These are phyloP conservation scores for Brachionus calyciflorus DNA, from an alignment of 1,140 invertebrate species.

Conservation along the genomic window DNA sequence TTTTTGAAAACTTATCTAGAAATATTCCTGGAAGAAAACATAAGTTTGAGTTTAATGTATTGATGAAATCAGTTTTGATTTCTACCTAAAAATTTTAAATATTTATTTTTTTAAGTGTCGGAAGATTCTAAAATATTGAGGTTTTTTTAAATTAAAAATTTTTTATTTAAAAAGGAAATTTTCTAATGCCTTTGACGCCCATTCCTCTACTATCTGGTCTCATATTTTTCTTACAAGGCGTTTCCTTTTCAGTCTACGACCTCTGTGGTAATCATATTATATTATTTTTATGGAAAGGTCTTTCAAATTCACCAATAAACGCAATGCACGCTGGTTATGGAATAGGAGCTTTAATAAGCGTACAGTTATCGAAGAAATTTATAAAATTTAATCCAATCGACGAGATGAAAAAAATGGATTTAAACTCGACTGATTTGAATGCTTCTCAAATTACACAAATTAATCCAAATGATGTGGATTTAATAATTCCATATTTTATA, in stretches of 20 bases:
- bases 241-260: background rate
- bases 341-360: background rate
- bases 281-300: constrained; percentile 8
- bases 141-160: too few relatives aligned
- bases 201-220: background rate
- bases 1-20: too few relatives aligned
- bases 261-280: constrained; percentile 23
- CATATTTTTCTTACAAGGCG: background rate
- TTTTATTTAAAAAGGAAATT: too few relatives aligned
- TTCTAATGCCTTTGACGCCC: background rate
- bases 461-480: background rate
- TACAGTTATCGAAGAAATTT: background rate
- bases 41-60: too few relatives aligned
- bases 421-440: too few relatives aligned
- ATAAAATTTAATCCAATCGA: constrained; percentile 20
- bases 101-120: too few relatives aligned
- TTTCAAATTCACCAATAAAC: constrained; percentile 39
- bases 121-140: too few relatives aligned
- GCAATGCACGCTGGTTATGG: constrained; percentile 44
- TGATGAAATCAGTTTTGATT: too few relatives aligned
- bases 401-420: background rate
- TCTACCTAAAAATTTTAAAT: too few relatives aligned
- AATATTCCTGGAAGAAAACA: too few relatives aligned
- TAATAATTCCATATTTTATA: background rate
- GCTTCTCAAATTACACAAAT: background rate